Conservation (phyloP, 2,888 invertebrate genomes). For the Cancer borealis region DNA sequence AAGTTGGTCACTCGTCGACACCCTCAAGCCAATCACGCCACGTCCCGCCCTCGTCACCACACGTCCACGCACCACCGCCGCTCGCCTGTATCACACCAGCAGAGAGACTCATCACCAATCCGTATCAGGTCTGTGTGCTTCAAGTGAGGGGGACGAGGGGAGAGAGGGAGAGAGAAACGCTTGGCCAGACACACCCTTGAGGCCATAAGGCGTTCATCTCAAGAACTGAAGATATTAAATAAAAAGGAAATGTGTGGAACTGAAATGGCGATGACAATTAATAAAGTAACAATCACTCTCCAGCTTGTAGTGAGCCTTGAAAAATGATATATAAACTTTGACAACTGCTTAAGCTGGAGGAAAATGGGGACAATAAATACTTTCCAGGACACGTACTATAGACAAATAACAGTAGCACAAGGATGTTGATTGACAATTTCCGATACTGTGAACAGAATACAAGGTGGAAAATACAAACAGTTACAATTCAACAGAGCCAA, state of each 20-base stretch:
- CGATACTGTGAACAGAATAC: conserved; percentile 37
- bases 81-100: conserved; percentile 79
- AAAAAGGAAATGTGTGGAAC: not conserved
- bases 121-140: not conserved
- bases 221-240: not conserved
- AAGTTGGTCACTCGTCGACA: conserved; percentile 87
- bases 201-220: not conserved
- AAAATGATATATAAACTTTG: not conserved
- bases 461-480: not conserved
- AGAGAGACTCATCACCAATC: conserved; percentile 49
- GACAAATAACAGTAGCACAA: not conserved
- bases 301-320: not conserved
- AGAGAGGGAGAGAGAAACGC: not conserved
- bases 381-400: not conserved
- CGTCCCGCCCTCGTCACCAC: conserved; percentile 94
- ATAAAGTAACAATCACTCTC: not conserved
- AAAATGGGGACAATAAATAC: not conserved
- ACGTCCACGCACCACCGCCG: conserved; percentile 96
- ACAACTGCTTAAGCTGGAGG: conserved; percentile 26
- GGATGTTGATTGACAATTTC: not conserved
- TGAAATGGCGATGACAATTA: not conserved
- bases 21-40: conserved; percentile 96
- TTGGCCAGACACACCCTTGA: not conserved
- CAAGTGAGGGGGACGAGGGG: not conserved
- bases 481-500: not conserved